phyloP scores from a whole-genome alignment of 2,888 invertebrate species.

The Agrilus mali region DNA sequence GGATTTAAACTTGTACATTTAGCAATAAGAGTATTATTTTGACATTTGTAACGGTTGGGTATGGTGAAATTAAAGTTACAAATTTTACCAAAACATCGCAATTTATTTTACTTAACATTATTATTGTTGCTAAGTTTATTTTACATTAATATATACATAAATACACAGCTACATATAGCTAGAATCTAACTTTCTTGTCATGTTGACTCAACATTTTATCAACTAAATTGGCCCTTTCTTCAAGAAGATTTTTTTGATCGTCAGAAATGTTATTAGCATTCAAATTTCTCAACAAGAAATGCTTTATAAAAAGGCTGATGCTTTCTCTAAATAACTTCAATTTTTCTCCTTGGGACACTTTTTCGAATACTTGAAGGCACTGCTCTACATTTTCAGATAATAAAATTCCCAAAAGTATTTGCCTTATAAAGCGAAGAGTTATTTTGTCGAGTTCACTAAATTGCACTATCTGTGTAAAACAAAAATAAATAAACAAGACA shows the following conservation, averaged over 20 bases:
- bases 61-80: not conserved
- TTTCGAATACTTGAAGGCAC: constrained; percentile 52
- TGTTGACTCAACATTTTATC: constrained; percentile 45
- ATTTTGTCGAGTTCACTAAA: constrained; percentile 75
- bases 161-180: not conserved
- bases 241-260: constrained; percentile 37
- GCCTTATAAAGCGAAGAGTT: constrained; percentile 66
- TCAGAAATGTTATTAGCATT: constrained; percentile 36
- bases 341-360: constrained; percentile 60
- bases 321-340: constrained; percentile 73
- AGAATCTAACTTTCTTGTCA: constrained; percentile 6
- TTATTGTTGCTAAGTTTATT: too few relatives aligned
- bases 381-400: constrained; percentile 50
- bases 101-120: too few relatives aligned
- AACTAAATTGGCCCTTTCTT: constrained; percentile 47
- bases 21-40: too few relatives aligned
- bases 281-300: constrained; percentile 63
- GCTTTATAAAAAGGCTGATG: constrained; percentile 71
- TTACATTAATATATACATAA: too few relatives aligned
- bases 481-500: constrained; percentile 4
- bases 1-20: too few relatives aligned
- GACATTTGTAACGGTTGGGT: too few relatives aligned
- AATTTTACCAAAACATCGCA: not conserved
- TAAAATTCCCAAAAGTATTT: constrained; percentile 62
- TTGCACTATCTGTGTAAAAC: constrained; percentile 55